Evolutionary conservation across 2,797 vertebrate genomes (phyloP).

Genomic region (Stomatorhinus walkeri): DNA sequence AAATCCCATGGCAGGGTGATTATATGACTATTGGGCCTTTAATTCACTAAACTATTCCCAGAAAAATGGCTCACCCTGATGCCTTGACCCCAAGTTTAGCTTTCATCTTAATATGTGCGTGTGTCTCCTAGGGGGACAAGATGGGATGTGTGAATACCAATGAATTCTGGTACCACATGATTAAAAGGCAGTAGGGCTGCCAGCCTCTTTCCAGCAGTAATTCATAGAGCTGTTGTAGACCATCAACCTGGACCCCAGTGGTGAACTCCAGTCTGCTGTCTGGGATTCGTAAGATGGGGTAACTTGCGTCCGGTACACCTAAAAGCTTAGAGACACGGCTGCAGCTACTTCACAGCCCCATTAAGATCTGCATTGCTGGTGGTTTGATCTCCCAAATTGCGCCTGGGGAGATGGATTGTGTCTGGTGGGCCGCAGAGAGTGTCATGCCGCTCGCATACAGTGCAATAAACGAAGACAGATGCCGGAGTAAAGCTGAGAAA

Average conservation of each 20-base stretch:
- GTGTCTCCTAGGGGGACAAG: not conserved
- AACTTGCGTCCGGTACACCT: no score
- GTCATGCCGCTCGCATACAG: not conserved
- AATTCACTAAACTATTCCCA: not conserved
- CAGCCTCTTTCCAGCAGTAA: not conserved
- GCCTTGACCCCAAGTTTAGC: not conserved
- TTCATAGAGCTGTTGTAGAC: not conserved
- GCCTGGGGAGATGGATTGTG: not conserved
- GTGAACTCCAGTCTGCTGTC: not conserved
- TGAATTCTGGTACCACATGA: not conserved
- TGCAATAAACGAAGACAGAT: slow-evolving; percentile 16
- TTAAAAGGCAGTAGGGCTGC: not conserved
- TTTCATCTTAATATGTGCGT: not conserved
- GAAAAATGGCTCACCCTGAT: not conserved
- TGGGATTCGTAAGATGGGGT: not conserved
- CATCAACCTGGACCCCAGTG: not conserved
- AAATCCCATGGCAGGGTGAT: not conserved
- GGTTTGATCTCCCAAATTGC: not conserved
- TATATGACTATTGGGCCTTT: not conserved
- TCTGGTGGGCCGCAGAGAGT: not conserved
- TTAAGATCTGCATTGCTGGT: not conserved
- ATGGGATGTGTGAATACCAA: not conserved
- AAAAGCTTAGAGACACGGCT: not conserved
- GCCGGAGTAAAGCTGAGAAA: slow-evolving; percentile 12
- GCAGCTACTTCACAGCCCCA: not conserved